Evolutionary conservation across 2,113 vertebrate genomes (phyloP), one percentile per base, ranked within the genome.

Genomic region (Thamnophis sirtalis): DNA sequence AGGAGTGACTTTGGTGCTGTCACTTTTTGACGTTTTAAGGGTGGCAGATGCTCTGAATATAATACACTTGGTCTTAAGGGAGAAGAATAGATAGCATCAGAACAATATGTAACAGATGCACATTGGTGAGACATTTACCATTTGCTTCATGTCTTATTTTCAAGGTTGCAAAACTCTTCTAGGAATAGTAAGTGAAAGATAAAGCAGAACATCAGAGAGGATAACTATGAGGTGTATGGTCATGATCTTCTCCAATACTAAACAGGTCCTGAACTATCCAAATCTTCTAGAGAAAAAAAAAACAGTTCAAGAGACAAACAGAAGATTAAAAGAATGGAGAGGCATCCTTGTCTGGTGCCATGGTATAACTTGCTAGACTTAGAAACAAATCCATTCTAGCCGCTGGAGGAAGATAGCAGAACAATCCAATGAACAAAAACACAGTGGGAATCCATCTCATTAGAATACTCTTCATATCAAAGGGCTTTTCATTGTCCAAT

Each of bases 91-190:
- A 90, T 51, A 56, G 43, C 17, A 88, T 22, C 33, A 87, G 19
- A 49, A 91, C 38, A 50, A 68, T 43, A 21, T 15, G 43, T 50
- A 93, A 85, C 5, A 91, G 48, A 90, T 89, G 33, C 0, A 89
- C 33, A 84, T 91, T 88, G 33, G 13, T 51, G 43, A 80, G 89
- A 49, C 33, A 93, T 94, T 94, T 93, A 93, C 48, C 89, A 51
- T 11, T 91, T 63, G 86, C 60, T 86, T 73, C 91, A 93, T 51
- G 33, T 60, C 90, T 93, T 84, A 92, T 73, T 90, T 80, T 17
- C 17, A 73, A 92, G 73, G n/a, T 0, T 68, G 89, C 92, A 92
- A 84, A 48, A 54, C 24, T n/a, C 60, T n/a, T 55, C 89, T 88
- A 56, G 26, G 21, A 17, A 21, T 10, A 0, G 0, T 68, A 84